Percentiles rank a stretch among this genome's conserved stretches.
These are phyloP conservation scores for Pogona vitticeps DNA, from an alignment of 2,113 vertebrate genomes.

Conservation along the genomic window DNA sequence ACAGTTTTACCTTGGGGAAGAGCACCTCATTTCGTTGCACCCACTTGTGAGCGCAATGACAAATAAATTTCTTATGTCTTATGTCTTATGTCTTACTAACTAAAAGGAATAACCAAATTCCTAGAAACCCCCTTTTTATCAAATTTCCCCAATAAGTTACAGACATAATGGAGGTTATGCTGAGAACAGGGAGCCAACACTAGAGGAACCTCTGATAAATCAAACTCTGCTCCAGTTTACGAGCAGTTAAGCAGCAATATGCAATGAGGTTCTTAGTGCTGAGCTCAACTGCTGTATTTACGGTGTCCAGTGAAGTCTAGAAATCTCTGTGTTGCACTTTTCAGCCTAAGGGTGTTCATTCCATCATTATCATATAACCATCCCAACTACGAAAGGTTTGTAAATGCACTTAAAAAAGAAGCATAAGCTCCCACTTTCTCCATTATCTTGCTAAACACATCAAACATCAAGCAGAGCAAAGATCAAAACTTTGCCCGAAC, in stretches of 20 bases:
- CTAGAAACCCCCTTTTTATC: too few species aligned
- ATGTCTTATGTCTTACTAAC: too few species aligned
- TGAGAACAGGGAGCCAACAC: background rate
- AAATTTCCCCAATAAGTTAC: background rate
- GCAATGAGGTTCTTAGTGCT: background rate
- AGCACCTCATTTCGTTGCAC: too few species aligned
- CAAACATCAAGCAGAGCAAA: slow-evolving; percentile 4
- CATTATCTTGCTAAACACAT: background rate
- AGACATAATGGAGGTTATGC: background rate
- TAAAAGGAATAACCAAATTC: too few species aligned
- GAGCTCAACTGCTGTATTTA: background rate
- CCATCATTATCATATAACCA: background rate
- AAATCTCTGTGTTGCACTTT: background rate
- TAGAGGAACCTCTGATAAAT: background rate
- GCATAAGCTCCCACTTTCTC: slow-evolving; percentile 3
- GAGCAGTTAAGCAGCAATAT: background rate
- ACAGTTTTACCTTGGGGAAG: too few species aligned
- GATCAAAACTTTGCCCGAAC: background rate
- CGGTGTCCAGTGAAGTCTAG: background rate
- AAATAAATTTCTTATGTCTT: too few species aligned
- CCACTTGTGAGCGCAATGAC: too few species aligned
- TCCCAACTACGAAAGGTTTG: background rate
- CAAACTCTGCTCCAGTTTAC: background rate
- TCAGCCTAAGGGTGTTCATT: background rate
- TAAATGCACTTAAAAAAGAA: background rate